Percentiles rank a stretch among this genome's conserved stretches.
Evolutionary conservation across 2,797 vertebrate species (phyloP).

Genomic region (Margarornis squamiger): DNA sequence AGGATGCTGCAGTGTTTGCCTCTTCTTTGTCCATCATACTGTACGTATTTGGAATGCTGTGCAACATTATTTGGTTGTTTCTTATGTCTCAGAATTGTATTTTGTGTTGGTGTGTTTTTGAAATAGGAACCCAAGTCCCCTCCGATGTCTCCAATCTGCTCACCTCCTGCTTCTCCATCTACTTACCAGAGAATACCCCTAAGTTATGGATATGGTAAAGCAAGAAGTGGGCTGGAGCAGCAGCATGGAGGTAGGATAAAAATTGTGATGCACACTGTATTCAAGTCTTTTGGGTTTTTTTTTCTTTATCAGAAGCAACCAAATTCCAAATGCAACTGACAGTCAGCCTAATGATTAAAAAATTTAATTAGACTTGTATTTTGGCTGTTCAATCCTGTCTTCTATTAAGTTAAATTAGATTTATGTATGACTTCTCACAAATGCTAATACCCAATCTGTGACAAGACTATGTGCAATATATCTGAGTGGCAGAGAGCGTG

Average conservation of each 20-base stretch:
- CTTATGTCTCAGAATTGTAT: slow-evolving; percentile 16
- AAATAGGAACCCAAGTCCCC: slow-evolving; percentile 84
- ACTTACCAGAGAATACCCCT: slow-evolving; percentile 76
- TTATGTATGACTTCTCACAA: slow-evolving; percentile 24
- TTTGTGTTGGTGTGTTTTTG: slow-evolving; percentile 62
- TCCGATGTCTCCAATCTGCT: slow-evolving; percentile 78
- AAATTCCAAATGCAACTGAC: slow-evolving; percentile 19
- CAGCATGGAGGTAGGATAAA: slow-evolving; percentile 79
- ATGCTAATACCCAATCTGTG: neutral
- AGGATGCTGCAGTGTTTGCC: neutral
- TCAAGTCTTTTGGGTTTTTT: neutral
- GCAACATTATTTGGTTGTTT: neutral
- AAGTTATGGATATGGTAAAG: slow-evolving; percentile 77
- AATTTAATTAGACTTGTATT: slow-evolving; percentile 42
- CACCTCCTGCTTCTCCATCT: slow-evolving; percentile 86
- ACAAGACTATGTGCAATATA: neutral
- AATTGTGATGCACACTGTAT: neutral
- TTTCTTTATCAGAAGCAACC: neutral
- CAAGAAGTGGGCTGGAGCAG: slow-evolving; percentile 82
- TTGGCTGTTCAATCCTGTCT: slow-evolving; percentile 9
- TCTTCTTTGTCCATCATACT: neutral
- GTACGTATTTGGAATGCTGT: fast-evolving
- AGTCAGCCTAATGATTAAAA: slow-evolving; percentile 26
- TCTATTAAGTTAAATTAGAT: slow-evolving; percentile 5
- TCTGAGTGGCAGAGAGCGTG: neutral